phyloP scores from a whole-genome alignment of 1,140 invertebrate species.

The Drosophila trapezifrons region DNA sequence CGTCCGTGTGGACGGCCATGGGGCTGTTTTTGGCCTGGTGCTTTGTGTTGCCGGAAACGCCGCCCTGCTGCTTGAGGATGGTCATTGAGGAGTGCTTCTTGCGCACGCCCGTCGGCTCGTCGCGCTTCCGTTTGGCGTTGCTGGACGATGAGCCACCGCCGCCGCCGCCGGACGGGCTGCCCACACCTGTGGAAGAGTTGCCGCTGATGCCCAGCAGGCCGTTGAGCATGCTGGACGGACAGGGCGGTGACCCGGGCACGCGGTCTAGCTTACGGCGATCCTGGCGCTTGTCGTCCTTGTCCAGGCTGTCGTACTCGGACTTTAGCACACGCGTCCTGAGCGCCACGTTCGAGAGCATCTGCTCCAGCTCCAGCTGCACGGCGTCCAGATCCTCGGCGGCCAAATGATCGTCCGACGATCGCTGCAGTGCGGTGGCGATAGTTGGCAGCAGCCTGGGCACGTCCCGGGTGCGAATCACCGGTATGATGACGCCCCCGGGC shows the following conservation, averaged over 20 bases:
- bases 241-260: conserved; percentile 60
- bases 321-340: conserved; percentile 90
- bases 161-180: conserved; percentile 51
- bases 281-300: conserved; percentile 87
- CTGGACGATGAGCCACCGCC: conserved; percentile 24
- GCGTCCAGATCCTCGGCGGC: conserved; percentile 93
- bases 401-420: conserved; percentile 87
- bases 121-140: conserved; percentile 85
- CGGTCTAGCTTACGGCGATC: conserved; percentile 86
- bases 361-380: conserved; percentile 94
- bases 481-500: conserved; percentile 77
- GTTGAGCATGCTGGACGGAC: conserved; percentile 25
- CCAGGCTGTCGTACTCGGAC: conserved; percentile 89
- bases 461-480: conserved; percentile 84
- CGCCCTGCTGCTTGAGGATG: conserved; percentile 84
- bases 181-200: conserved; percentile 56
- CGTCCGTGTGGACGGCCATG: conserved; percentile 84
- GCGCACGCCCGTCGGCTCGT: conserved; percentile 84
- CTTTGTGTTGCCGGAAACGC: conserved; percentile 13
- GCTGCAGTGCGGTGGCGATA: conserved; percentile 86
- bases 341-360: conserved; percentile 91
- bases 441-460: conserved; percentile 86
- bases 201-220: conserved; percentile 47
- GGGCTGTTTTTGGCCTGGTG: conserved; percentile 75
- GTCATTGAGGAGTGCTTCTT: conserved; percentile 86